Base-by-base conservation (phyloP, 2,888 invertebrate species). In the Chesias legatella region DNA sequence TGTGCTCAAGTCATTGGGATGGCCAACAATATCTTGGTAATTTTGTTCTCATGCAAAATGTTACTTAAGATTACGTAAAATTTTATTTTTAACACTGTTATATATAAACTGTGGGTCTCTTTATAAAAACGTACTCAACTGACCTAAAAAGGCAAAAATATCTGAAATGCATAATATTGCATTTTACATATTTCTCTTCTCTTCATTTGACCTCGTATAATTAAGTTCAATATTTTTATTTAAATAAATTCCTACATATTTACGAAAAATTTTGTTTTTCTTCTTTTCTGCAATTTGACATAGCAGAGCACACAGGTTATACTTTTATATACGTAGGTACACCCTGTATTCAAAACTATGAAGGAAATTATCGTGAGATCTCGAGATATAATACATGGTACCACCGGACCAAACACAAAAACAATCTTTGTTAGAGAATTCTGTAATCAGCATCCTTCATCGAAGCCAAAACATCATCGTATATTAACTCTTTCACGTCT, bases 31-130 rank as follows among this genome's bases (percentile, higher is more conserved):
- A 76, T 85, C 88, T 88, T 88, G 67, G 85, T 82, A 78, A 82
- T 88, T 86, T 88, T 88, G 88, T 79, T 69, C 38, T 33, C 60
- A 59, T 60, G 78, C 88, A 88, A 88, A 86, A 86, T 88, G 11
- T 73, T 51, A 68, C 84, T 81, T 85, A 88, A 88, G 88, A 85
- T 86, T 70, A 65, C 69, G 56, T 60, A 51, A 51, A 33, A 52
- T 53, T 32, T 54, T 39, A 47, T 51, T 43, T 32, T 48, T 17
- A 48, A 29, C 33, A 34, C 22, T 52, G 48, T 36, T 40, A 40
- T 42, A 43, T 46, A 13, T 33, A 26, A 29, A 10, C 10, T 32
- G 39, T 39, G 43, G 36, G 43, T 39, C 40, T 7, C 21, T 36
- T 34, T 34, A 17, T 43, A 17, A 41, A 10, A 32, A 25, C 7